Conservation (phyloP, 1,140 invertebrate genomes). For the Hestina assimilis region DNA sequence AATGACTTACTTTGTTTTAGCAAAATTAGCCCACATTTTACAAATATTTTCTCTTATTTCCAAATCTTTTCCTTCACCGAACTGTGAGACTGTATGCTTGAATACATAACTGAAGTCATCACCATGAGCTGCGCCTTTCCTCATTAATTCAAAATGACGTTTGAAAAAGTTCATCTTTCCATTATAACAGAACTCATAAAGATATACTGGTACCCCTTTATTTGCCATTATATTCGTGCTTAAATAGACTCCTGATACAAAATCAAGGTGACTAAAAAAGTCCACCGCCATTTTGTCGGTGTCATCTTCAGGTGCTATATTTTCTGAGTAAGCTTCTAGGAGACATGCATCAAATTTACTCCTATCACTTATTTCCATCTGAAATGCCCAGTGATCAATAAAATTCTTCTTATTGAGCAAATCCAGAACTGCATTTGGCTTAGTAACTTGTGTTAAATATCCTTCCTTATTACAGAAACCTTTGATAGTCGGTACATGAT, state of each 20-base stretch:
- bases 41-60: constrained; percentile 66
- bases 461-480: constrained; percentile 75
- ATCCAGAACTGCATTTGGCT: constrained; percentile 24
- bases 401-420: constrained; percentile 40
- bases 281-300: constrained; percentile 31
- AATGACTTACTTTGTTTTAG: constrained; percentile 77
- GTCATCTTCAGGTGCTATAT: constrained; percentile 20
- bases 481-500: constrained; percentile 68
- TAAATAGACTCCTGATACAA: constrained; percentile 58
- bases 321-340: constrained; percentile 38
- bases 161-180: constrained; percentile 69
- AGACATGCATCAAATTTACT: constrained; percentile 34
- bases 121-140: constrained; percentile 68
- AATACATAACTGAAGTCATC: constrained; percentile 75
- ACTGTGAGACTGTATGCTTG: constrained; percentile 45
- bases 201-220: constrained; percentile 31
- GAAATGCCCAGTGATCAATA: constrained; percentile 31
- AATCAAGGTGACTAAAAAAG: constrained; percentile 66
- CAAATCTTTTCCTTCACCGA: constrained; percentile 54
- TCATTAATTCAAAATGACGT: constrained; percentile 52
- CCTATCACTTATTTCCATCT: constrained; percentile 27
- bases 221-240: constrained; percentile 49
- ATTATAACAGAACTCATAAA: constrained; percentile 69
- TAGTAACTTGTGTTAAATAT: constrained; percentile 36
- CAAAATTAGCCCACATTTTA: constrained; percentile 80